phyloP scores from a whole-genome alignment of 1,140 invertebrate genomes.

The Choristoneura fumiferana region DNA sequence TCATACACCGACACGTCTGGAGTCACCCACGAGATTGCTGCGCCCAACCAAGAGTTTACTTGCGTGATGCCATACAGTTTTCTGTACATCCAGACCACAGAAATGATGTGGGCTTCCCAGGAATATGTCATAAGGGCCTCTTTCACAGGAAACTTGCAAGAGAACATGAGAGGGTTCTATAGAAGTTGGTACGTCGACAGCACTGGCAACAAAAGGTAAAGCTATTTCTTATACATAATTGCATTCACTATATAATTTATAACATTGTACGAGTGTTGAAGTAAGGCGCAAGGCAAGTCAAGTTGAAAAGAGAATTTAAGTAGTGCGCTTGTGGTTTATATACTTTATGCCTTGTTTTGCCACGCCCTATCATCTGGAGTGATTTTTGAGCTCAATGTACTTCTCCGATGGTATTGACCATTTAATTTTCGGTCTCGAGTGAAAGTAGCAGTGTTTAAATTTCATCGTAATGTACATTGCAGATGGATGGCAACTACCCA shows the following conservation, averaged over 20 bases:
- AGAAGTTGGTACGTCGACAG: constrained; percentile 74
- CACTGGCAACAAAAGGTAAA: constrained; percentile 45
- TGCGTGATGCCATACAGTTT: constrained; percentile 56
- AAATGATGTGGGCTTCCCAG: constrained; percentile 28
- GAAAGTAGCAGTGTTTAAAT: no score
- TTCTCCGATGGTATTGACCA: no score
- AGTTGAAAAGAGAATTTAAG: no score
- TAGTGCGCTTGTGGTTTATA: no score
- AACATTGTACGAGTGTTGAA: no score
- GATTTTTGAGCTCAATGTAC: no score
- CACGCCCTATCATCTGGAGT: no score
- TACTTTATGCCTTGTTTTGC: no score
- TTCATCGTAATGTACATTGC: constrained; percentile 29
- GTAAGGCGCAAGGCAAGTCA: no score
- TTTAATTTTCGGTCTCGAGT: no score
- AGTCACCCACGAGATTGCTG: constrained; percentile 20
- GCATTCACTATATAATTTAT: no score
- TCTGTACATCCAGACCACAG: constrained; percentile 42
- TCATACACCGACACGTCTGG: constrained; percentile 13
- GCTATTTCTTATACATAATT: no score
- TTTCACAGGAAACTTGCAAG: constrained; percentile 72
- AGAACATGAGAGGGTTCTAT: constrained; percentile 80
- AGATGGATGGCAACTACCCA: constrained; percentile 87
- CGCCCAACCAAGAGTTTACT: constrained; percentile 28
- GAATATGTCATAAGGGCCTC: constrained; percentile 48